Evolutionary conservation across 53 echinoderm and acorn worm genomes (phyloP), one percentile per base, ranked within the genome.

Genomic region (Antedon mediterranea): DNA sequence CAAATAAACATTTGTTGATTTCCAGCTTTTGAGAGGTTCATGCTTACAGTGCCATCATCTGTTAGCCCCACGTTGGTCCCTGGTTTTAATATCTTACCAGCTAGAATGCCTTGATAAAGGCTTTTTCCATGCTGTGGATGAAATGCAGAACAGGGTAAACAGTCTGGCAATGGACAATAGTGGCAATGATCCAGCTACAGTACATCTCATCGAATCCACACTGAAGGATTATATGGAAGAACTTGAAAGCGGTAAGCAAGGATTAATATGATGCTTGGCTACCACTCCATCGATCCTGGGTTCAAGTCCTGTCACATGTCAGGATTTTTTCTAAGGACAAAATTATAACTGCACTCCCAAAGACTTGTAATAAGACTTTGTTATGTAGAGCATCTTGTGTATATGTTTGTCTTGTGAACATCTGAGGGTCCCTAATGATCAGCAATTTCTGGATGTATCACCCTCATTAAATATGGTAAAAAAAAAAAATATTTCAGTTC

Each of bases 11-110:
- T 37, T 76, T 32, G 31, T 73, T 31, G 80, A 8, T 9, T 42
- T 73, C 5, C 76, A 94, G 95, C 79, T 94, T n/a, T 76, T 94
- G 77, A 76, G 82, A 72, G 95, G 91, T 28, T 83, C 91, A 23
- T 95, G 95, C 76, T 78, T 95, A 0, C 84, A 87, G 20, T 94
- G 95, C 73, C 87, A 91, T 70, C 84, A 83, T 30, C 86, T 95
- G 30, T 84, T 85, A 32, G 84, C 91, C 7, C 82, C 83, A 27
- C 78, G 85, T 7, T 86, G 87, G 89, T 81, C 86, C 75, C 72
- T 87, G 4, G 70, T 75, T 3, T 81, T 87, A 33, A 83, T 94
- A 41, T 57, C 76, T 13, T 74, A 75, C 71, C 89, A 91, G 44
- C 82, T 94, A 0, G 77, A 82, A 28, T 84, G 89, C 41, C 81